Evolutionary conservation across 2,888 invertebrate species (phyloP), one percentile per base, ranked within the genome.

Genomic region (Calameuta pallipes): DNA sequence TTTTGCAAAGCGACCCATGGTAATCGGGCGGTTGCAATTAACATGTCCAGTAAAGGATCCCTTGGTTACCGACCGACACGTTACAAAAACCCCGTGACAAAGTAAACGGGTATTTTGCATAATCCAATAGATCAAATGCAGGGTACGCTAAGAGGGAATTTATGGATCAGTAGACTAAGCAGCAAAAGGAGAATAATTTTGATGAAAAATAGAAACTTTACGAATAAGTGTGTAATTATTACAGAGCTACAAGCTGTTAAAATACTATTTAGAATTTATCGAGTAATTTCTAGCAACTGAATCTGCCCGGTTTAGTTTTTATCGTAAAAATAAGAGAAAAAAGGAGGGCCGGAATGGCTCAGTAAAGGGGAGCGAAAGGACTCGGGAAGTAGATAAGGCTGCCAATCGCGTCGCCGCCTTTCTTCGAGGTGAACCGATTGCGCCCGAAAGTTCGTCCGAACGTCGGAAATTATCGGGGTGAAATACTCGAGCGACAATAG

Each of bases 401-500:
- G 23, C 23, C 23, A 56, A 56, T 56, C 56, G 23, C 9, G 56
- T 56, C 9, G 23, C 56, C 56, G 56, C 56, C 56, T 56, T 56
- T 56, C 56, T 56, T 56, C 56, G 56, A 56, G 56, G 56, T 23
- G 56, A 56, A 23, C 56, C 23, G 56, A 56, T 56, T 56, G 9
- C 23, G 56, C 23, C 56, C 56, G 23, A 56, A 56, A 56, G 56
- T 56, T 56, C 56, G 56, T 56, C 56, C 56, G 56, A 56, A 56
- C 23, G 56, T 56, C 9, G 56, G 23, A 56, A 56, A 56, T 56
- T 56, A 56, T 56, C 56, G 56, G 9, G 23, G 56, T 15, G 56
- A 23, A 56, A 56, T 56, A 56, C 56, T 71, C 71, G 13, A 31
- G 33, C 71, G 71, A 71, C 71, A 71, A 71, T 71, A 15, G 71